phyloP scores from a whole-genome alignment of 1,140 invertebrate genomes.

The Stenopsyche tienmushanensis region DNA sequence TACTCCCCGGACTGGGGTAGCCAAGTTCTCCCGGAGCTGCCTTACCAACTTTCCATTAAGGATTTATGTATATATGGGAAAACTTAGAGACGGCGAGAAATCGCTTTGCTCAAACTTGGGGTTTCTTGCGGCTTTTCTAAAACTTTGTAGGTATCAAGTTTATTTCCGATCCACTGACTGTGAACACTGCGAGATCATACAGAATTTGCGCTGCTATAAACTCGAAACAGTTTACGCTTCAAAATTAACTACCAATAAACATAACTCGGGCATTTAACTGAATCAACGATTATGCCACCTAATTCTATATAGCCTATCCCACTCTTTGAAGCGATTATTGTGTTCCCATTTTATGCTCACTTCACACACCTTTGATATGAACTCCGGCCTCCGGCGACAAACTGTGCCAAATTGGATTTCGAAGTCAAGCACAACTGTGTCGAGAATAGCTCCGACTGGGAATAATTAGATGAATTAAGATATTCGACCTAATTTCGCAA shows the following conservation, averaged over 20 bases:
- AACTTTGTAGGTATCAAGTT: conserved; percentile 15
- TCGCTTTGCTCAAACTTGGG: conserved; percentile 2
- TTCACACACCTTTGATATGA: too few species aligned
- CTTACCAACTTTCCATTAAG: background rate
- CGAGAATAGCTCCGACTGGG: too few species aligned
- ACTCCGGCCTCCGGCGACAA: too few species aligned
- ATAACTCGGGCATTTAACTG: background rate
- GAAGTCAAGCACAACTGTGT: too few species aligned
- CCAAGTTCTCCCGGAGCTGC: background rate
- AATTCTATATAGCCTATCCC: too few species aligned
- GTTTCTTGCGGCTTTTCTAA: conserved; percentile 10
- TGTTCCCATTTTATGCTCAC: too few species aligned
- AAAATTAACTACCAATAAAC: background rate
- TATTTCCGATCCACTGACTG: conserved; percentile 10
- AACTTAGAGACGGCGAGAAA: background rate
- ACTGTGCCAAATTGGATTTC: too few species aligned
- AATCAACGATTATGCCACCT: too few species aligned
- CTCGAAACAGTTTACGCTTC: background rate
- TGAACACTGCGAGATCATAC: conserved; percentile 3
- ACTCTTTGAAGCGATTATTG: too few species aligned
- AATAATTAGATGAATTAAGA: too few species aligned
- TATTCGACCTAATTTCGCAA: too few species aligned
- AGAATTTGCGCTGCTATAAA: background rate
- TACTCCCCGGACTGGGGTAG: too few species aligned
- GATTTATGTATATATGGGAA: background rate